These are phyloP conservation scores for Musca vetustissima DNA, from an alignment of 1,140 invertebrate species.

Conservation along the genomic window DNA sequence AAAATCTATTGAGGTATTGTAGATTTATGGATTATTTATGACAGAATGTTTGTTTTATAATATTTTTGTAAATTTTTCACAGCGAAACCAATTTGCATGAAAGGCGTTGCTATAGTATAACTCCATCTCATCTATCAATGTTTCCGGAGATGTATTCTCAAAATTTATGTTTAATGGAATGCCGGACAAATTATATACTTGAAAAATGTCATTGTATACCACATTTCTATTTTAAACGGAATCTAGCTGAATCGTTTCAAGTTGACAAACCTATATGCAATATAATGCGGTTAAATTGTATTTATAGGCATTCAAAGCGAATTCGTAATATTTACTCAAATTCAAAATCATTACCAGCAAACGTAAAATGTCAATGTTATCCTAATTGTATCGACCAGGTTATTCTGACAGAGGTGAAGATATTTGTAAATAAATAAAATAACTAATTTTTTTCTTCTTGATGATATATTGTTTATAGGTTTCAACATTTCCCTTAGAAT, in stretches of 20 bases:
- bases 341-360: too few relatives aligned
- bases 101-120: not conserved
- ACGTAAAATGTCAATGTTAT: slow-evolving; percentile 5
- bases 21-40: not conserved
- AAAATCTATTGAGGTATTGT: not conserved
- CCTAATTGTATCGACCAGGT: slow-evolving; percentile 17
- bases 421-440: too few relatives aligned
- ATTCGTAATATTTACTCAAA: not conserved
- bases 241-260: not conserved
- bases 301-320: not conserved
- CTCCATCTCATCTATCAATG: not conserved
- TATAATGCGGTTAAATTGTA: slow-evolving; percentile 14
- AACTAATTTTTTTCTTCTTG: too few relatives aligned
- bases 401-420: not conserved
- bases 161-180: slow-evolving; percentile 26
- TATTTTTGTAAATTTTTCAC: not conserved
- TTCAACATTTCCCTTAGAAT: too few relatives aligned
- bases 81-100: not conserved
- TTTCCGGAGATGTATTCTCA: not conserved
- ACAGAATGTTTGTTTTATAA: too few relatives aligned
- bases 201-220: slow-evolving; percentile 20
- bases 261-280: slow-evolving; percentile 13
- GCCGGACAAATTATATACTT: not conserved
- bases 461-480: too few relatives aligned
- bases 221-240: slow-evolving; percentile 16